phyloP scores from a whole-genome alignment of 2,113 vertebrate species.

The Varanus salvator region DNA sequence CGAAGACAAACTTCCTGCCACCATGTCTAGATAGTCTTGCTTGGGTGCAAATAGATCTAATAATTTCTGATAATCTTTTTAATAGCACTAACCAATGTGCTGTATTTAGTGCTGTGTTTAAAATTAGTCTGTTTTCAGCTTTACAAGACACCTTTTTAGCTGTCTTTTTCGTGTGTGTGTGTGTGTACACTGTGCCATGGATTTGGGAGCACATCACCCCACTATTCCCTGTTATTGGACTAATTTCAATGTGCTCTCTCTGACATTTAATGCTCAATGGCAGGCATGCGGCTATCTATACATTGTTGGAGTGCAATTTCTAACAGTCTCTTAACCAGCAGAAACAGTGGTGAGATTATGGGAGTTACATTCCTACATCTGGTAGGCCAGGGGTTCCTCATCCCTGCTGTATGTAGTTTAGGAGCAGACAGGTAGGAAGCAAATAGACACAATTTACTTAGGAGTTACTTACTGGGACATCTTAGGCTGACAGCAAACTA shows the following conservation, averaged over 20 bases:
- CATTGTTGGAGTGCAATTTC: not conserved
- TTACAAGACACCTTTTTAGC: not conserved
- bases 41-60: not conserved
- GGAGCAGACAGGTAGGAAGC: not conserved
- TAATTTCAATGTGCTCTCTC: not conserved
- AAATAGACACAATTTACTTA: too few species aligned
- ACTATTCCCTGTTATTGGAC: not conserved
- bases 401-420: not conserved
- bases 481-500: too few species aligned
- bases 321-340: not conserved
- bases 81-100: not conserved
- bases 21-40: accelerated
- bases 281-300: not conserved
- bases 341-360: not conserved
- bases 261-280: not conserved
- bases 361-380: not conserved
- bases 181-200: too few species aligned
- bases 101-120: not conserved
- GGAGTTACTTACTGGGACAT: not conserved
- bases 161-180: not conserved
- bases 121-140: not conserved
- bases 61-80: accelerated
- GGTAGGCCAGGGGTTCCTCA: not conserved
- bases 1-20: slow-evolving; percentile 5
- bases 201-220: not conserved